Evolutionary conservation across 2,888 invertebrate species (phyloP).

Genomic region (Beris morrisii): DNA sequence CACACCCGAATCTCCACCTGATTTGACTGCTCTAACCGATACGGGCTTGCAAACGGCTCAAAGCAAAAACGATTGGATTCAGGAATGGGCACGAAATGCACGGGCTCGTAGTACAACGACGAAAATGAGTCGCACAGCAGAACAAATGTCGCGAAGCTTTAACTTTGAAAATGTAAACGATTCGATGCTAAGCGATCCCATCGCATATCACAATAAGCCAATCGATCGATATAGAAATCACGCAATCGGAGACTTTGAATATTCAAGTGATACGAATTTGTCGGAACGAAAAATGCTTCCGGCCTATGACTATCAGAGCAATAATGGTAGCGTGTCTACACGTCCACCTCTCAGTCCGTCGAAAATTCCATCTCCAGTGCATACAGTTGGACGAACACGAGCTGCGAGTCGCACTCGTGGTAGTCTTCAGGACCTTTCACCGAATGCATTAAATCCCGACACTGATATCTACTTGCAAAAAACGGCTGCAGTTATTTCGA

Average conservation of each 20-base stretch:
- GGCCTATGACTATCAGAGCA: conserved; percentile 9
- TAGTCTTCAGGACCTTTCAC: conserved; percentile 45
- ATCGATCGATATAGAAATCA: conserved; percentile 49
- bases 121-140: conserved; percentile 40
- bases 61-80: conserved; percentile 61
- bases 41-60: conserved; percentile 53
- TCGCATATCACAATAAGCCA: conserved; percentile 46
- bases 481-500: conserved; percentile 55
- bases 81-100: conserved; percentile 67
- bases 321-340: conserved; percentile 7
- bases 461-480: conserved; percentile 63
- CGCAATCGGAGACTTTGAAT: conserved; percentile 52
- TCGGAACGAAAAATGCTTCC: conserved; percentile 41
- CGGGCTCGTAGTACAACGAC: conserved; percentile 52
- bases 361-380: conserved; percentile 79
- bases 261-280: conserved; percentile 51
- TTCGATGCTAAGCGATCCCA: conserved; percentile 46
- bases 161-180: conserved; percentile 48
- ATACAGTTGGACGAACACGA: conserved; percentile 61
- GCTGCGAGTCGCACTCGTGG: conserved; percentile 55
- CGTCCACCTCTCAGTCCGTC: conserved; percentile 61
- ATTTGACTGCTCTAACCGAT: conserved; percentile 31
- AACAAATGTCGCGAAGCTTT: conserved; percentile 54
- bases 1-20: conserved; percentile 43
- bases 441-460: conserved; percentile 20